Evolutionary conservation across 2,113 vertebrate genomes (phyloP).

Genomic region (Channa argus): DNA sequence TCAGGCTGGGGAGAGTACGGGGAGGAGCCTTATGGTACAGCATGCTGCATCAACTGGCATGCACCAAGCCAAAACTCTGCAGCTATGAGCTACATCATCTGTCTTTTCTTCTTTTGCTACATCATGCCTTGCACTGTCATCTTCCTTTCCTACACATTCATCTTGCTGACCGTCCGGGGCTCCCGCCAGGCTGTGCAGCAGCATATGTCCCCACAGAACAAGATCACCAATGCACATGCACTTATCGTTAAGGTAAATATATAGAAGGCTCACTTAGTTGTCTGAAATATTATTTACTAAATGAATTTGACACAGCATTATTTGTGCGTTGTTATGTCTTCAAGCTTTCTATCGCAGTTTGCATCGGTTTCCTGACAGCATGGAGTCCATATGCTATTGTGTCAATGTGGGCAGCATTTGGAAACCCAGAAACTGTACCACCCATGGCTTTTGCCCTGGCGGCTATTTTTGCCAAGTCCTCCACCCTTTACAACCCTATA

Average conservation of each 20-base stretch:
- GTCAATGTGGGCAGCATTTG: constrained; percentile 85
- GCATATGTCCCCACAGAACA: constrained; percentile 81
- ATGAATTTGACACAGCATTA: no score
- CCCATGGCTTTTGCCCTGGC: constrained; percentile 86
- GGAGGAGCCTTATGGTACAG: constrained; percentile 88
- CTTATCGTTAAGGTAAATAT: constrained; percentile 85
- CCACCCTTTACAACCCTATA: constrained; percentile 87
- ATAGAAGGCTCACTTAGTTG: not conserved
- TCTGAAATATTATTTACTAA: no score
- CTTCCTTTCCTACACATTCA: constrained; percentile 85
- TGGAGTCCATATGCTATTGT: constrained; percentile 88
- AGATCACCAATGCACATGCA: constrained; percentile 77
- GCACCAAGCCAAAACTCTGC: constrained; percentile 68
- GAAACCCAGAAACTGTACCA: constrained; percentile 76
- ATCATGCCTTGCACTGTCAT: constrained; percentile 87
- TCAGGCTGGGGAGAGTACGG: constrained; percentile 87
- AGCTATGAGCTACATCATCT: constrained; percentile 86
- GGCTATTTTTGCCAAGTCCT: constrained; percentile 87
- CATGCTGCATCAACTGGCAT: constrained; percentile 89
- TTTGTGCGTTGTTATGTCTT: constrained; percentile 23
- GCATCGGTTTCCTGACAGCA: constrained; percentile 87
- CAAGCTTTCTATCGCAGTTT: constrained; percentile 87
- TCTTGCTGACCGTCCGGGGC: constrained; percentile 83
- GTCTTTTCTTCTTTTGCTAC: constrained; percentile 90
- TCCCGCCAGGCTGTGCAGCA: constrained; percentile 84